Base-by-base conservation (phyloP, 92 coral and sea anemone species). In the Virgularia gustaviana region DNA sequence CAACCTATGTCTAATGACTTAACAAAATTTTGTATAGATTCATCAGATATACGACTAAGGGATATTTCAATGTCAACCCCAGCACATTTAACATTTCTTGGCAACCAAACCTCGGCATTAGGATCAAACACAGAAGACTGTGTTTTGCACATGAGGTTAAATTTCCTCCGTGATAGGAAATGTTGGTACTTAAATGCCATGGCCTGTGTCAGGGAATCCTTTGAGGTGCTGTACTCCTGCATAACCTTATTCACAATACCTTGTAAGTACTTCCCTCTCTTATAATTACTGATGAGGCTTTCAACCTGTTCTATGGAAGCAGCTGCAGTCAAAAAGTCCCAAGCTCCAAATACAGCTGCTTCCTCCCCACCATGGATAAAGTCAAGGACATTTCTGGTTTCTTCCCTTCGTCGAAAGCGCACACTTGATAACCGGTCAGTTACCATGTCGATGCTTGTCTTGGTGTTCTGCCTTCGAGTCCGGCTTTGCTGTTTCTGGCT, bases 321-420 rank as follows among this genome's bases (percentile, higher is more conserved):
- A 86, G 66, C 78, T 6, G 81, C 73, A 36, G 56, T 70, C 18
- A 86, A 55, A 57, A 70, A 78, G 33, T 83, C 84, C 87, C 84
- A 78, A 32, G 87, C 84, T 22, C 87, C 84, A 67, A 72, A 59
- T 35, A 37, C 65, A 36, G 84, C 71, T 15, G 83, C 81, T 35
- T 33, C 30, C 10, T 20, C 24, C 61, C 87, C 78, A 31, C 83
- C 87, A 70, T 83, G 87, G 28, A 70, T 64, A 58, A 77, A 85
- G 63, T 56, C 43, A 16, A 85, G 34, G 30, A 80, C 75, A 30
- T 63, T 78, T 52, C 66, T 57, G 3, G 81, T 85, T 45, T 78
- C 90, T 64, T 80, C 70, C 43, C 83, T 36, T 42, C 86, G 39
- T 36, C 83, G 34, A 64, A 70, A 52, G 59, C 86, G 66, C 3